phyloP scores from a whole-genome alignment of 2,113 vertebrate genomes.

The Machaerirhynchus nigripectus region DNA sequence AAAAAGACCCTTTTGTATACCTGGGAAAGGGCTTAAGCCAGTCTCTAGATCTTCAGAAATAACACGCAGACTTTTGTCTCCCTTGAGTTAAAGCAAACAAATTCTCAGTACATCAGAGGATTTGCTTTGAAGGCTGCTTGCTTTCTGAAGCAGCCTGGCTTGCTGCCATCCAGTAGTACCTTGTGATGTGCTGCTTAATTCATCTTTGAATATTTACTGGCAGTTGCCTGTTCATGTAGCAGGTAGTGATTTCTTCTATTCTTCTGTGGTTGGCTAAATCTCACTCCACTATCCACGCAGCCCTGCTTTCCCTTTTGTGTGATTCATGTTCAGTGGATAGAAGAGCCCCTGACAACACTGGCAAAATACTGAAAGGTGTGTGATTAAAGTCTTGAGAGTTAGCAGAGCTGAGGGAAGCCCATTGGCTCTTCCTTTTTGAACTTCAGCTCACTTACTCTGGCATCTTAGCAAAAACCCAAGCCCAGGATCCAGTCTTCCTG shows the following conservation, averaged over 20 bases:
- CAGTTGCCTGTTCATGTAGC: not conserved
- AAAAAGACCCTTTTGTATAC: not conserved
- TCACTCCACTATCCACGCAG: rapidly evolving
- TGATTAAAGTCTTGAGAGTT: not conserved
- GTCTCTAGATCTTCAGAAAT: not conserved
- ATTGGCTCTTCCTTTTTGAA: not conserved
- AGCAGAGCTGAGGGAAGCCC: not conserved
- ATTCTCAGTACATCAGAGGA: not conserved
- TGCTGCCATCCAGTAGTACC: not conserved
- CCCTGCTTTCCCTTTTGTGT: not conserved
- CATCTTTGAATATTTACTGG: not conserved
- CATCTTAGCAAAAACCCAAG: not conserved
- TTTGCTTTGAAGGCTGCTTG: not conserved
- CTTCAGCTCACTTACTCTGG: not conserved
- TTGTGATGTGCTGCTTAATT: not conserved
- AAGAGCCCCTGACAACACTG: not conserved
- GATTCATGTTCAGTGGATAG: not conserved
- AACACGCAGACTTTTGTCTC: not conserved
- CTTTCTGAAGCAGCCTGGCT: not conserved
- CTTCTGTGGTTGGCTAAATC: not conserved
- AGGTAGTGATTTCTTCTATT: not conserved
- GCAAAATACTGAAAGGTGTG: not conserved
- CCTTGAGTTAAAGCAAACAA: not conserved
- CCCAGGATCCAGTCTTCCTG: not conserved
- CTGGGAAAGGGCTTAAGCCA: not conserved